Conservation (phyloP, 2,113 vertebrate genomes). For the Heliornis fulica region DNA sequence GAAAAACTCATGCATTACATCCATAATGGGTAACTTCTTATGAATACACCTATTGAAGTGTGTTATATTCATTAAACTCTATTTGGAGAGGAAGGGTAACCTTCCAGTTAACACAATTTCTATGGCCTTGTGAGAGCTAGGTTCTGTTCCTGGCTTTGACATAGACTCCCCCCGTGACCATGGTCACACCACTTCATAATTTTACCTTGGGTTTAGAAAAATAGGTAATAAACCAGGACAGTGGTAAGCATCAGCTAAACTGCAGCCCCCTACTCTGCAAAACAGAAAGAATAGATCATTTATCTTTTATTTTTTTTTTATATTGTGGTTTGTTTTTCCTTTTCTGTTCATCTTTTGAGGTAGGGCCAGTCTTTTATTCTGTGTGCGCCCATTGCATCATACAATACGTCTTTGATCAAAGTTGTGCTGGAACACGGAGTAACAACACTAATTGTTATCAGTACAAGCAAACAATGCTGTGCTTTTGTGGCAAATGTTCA, state of each 20-base stretch:
- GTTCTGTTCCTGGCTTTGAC: constrained; percentile 19
- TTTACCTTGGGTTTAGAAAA: constrained; percentile 1
- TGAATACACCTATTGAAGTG: constrained; percentile 60
- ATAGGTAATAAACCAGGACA: neutral
- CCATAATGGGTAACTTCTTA: constrained; percentile 59
- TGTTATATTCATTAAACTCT: constrained; percentile 59
- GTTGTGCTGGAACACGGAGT: constrained; percentile 25
- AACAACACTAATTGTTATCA: constrained; percentile 45
- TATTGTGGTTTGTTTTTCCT: too few relatives aligned
- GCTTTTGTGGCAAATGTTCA: constrained; percentile 62
- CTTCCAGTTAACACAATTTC: constrained; percentile 59
- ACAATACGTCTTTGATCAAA: neutral
- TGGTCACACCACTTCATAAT: neutral
- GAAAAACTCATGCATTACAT: constrained; percentile 64
- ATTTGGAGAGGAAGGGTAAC: constrained; percentile 56
- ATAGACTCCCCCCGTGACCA: neutral
- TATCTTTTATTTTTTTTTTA: neutral
- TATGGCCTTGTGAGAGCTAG: neutral
- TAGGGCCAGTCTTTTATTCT: neutral
- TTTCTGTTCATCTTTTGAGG: neutral
- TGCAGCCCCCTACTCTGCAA: neutral
- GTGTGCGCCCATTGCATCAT: accelerated
- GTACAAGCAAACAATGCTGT: constrained; percentile 18
- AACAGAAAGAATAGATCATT: neutral
- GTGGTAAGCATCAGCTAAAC: neutral